These are phyloP conservation scores for Paramormyrops kingsleyae DNA, from an alignment of 2,113 vertebrate species.

Conservation along the genomic window DNA sequence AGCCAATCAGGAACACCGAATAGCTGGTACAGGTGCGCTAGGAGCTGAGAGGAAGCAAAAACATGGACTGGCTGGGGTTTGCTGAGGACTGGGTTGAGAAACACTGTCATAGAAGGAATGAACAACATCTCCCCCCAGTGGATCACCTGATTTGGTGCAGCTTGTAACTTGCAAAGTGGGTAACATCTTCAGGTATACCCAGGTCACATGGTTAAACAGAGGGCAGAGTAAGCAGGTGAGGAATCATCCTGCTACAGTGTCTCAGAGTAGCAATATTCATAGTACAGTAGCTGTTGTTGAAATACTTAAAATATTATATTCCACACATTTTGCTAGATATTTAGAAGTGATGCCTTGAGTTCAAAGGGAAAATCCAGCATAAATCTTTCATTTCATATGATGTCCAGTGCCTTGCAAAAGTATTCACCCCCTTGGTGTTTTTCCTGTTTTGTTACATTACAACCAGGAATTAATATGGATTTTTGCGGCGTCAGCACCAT, in stretches of 20 bases:
- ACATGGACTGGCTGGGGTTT: too few relatives aligned
- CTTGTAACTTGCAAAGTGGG: not conserved
- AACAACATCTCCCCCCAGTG: not conserved
- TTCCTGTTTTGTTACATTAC: not conserved
- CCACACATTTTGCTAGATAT: not conserved
- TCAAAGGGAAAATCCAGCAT: not conserved
- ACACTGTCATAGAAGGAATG: not conserved
- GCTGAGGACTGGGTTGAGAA: too few relatives aligned
- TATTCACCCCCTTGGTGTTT: not conserved
- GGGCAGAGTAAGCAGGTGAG: not conserved
- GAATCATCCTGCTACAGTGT: not conserved
- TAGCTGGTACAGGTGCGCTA: too few relatives aligned
- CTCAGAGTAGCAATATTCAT: not conserved
- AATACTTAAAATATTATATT: not conserved
- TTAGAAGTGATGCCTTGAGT: not conserved
- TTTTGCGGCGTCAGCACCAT: not conserved
- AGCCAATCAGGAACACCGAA: too few relatives aligned
- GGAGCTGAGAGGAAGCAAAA: too few relatives aligned
- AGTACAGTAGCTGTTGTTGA: not conserved
- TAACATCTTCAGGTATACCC: not conserved
- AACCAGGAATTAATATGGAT: not conserved
- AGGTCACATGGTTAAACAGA: not conserved
- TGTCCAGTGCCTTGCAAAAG: not conserved
- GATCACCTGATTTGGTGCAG: not conserved
- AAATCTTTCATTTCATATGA: not conserved